Evolutionary conservation across 2,888 invertebrate species (phyloP), one percentile per base, ranked within the genome.

Genomic region (Tethea ocularis): DNA sequence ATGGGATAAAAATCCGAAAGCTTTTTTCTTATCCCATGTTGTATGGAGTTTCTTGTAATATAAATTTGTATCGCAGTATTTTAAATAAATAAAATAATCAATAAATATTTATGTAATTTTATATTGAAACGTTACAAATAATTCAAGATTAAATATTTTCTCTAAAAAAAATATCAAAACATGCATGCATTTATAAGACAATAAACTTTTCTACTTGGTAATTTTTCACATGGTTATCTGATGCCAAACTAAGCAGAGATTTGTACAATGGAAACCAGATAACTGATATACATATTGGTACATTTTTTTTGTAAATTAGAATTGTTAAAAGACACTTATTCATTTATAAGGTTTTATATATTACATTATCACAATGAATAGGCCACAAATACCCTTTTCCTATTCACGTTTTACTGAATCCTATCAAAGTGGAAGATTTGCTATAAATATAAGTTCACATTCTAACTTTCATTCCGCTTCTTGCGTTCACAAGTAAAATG

Each of bases 341-440:
- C 26, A 17, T 41, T 41, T 46, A 20, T 2, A 3, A 46, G 20
- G 20, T 20, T 20, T 8, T 4, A 46, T 1, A 17, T 46, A 20
- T 20, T 10, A 46, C 8, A 20, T n/a, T 38, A n/a, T n/a, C n/a
- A 46, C 20, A 46, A 46, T 20, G 10, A 46, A 46, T 46, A 20
- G 46, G 46, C 46, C 46, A 46, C 46, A 46, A n/a, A 46, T n/a
- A 46, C 46, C 46, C 46, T 20, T 46, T 46, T 20, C 20, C 46
- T 46, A 10, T 46, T 46, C 46, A 46, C 46, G 46, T 46, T 20
- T 46, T 46, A 46, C 46, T 46, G 46, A 46, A 20, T 46, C 46
- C 46, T 46, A 46, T 46, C 46, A 20, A 10, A 46, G 46, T 46
- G 46, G 46, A 46, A 46, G 17, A 46, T 46, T 46, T 46, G 46